Evolutionary conservation across 2,797 vertebrate genomes (phyloP).

Genomic region (Malurus splendens): DNA sequence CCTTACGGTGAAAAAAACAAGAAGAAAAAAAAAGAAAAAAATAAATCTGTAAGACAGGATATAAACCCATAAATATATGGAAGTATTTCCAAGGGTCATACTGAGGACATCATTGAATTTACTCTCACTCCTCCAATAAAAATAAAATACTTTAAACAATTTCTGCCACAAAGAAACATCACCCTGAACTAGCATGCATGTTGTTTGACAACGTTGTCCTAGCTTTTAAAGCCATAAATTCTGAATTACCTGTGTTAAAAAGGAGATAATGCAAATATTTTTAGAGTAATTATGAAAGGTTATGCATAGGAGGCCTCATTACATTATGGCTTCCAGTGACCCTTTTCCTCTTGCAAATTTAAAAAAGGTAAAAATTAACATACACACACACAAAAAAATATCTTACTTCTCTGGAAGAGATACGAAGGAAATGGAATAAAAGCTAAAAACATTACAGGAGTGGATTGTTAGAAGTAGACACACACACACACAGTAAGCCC

Average conservation of each 20-base stretch:
- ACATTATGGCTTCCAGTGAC: neutral
- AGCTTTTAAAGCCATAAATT: constrained; percentile 34
- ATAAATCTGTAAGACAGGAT: neutral
- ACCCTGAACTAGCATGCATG: neutral
- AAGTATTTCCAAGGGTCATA: constrained; percentile 59
- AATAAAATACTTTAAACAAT: constrained; percentile 55
- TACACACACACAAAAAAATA: neutral
- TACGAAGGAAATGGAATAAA: neutral
- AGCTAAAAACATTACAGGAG: constrained; percentile 9
- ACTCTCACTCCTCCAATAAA: constrained; percentile 55
- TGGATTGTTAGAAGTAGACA: neutral
- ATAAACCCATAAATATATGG: constrained; percentile 36
- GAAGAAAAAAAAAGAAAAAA: neutral
- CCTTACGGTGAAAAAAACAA: rapidly evolving
- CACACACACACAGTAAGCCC: neutral
- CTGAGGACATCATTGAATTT: constrained; percentile 63
- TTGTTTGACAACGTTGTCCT: neutral
- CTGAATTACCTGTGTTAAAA: constrained; percentile 48
- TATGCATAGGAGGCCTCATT: constrained; percentile 7
- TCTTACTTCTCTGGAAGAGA: neutral
- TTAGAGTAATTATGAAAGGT: constrained; percentile 42
- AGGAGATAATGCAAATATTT: constrained; percentile 32
- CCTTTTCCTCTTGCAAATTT: constrained; percentile 4
- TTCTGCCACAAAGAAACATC: constrained; percentile 36
- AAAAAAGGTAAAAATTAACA: constrained; percentile 32